phyloP scores from a whole-genome alignment of 2,797 vertebrate genomes.

The Otolemur crassicaudatus region DNA sequence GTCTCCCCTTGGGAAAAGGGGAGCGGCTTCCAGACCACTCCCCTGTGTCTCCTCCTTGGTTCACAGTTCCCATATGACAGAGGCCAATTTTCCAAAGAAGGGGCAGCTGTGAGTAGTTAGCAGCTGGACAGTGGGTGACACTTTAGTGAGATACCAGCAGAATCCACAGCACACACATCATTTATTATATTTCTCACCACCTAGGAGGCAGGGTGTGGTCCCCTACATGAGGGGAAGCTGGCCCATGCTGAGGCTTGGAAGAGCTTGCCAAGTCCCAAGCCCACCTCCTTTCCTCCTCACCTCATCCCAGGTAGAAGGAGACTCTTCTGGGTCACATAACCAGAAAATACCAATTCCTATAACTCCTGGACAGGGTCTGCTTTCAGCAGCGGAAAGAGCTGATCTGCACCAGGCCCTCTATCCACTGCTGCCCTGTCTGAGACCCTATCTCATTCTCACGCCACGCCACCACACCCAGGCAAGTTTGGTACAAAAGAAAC shows the following conservation, averaged over 20 bases:
- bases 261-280: not conserved
- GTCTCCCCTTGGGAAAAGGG: not conserved
- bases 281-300: not conserved
- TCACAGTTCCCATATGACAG: not conserved
- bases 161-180: not conserved
- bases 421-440: not conserved
- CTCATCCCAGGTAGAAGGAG: not conserved
- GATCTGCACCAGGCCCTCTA: not conserved
- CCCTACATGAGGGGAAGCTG: not conserved
- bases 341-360: not conserved
- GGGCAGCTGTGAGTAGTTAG: not conserved
- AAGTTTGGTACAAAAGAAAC: not conserved
- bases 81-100: not conserved
- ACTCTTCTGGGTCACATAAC: not conserved
- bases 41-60: fast-evolving
- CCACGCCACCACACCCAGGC: not conserved
- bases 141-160: not conserved
- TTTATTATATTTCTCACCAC: not conserved
- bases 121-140: not conserved
- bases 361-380: not conserved
- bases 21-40: not conserved
- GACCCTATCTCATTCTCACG: not conserved
- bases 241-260: not conserved
- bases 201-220: not conserved
- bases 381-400: not conserved